Evolutionary conservation across 2,113 vertebrate species (phyloP).

Genomic region (Alethe castanea): DNA sequence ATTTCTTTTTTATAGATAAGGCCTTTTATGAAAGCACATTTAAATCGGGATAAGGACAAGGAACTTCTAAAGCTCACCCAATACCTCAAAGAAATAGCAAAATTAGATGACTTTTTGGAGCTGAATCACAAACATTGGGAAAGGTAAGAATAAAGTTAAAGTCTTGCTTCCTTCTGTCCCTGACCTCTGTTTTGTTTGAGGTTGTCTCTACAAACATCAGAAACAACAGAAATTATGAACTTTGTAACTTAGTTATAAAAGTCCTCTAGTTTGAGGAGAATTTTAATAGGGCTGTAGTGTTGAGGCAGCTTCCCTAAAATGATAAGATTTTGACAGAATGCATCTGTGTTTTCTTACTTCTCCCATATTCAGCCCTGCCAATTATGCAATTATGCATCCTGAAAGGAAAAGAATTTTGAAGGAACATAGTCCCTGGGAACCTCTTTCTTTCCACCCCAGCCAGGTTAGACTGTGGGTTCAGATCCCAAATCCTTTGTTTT

Average conservation of each 20-base stretch:
- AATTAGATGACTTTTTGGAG: slow-evolving; percentile 91
- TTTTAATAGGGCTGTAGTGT: background rate
- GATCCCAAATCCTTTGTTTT: background rate
- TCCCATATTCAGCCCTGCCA: background rate
- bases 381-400: background rate
- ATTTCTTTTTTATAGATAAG: slow-evolving; percentile 81
- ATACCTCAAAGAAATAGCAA: slow-evolving; percentile 98
- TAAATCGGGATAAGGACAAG: slow-evolving; percentile 96
- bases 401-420: background rate
- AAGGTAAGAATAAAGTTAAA: slow-evolving; percentile 77
- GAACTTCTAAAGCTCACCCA: slow-evolving; percentile 95
- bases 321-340: background rate
- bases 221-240: background rate
- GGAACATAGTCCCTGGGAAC: background rate
- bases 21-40: slow-evolving; percentile 98
- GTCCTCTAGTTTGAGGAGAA: background rate
- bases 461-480: background rate
- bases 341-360: background rate
- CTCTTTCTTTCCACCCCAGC: background rate
- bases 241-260: background rate
- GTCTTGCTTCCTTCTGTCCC: background rate
- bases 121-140: slow-evolving; percentile 99
- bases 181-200: background rate
- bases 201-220: background rate
- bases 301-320: background rate